Conservation (phyloP, 2,888 invertebrate genomes). For the Hybos culiciformis region DNA sequence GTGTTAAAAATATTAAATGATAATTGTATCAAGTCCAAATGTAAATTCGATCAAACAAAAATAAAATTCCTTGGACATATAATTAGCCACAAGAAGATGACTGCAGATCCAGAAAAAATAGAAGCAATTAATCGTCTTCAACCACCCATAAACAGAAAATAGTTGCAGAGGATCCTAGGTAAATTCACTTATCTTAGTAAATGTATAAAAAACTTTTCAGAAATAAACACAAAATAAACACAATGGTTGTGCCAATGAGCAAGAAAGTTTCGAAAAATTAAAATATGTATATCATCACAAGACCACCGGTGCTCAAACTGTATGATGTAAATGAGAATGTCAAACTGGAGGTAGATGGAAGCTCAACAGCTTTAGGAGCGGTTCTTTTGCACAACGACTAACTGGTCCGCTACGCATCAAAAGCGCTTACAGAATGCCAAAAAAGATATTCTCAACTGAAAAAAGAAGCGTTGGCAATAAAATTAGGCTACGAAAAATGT, state of each 20-base stretch:
- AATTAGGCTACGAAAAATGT: too few species aligned
- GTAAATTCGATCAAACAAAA: slow-evolving; percentile 6
- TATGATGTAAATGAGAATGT: slow-evolving; percentile 6
- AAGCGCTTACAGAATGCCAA: slow-evolving; percentile 2
- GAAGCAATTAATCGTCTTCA: slow-evolving; percentile 9
- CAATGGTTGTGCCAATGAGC: not conserved
- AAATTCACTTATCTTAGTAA: not conserved
- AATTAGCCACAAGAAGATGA: slow-evolving; percentile 10
- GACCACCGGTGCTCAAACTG: not conserved
- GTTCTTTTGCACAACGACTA: slow-evolving; percentile 4
- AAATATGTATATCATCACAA: not conserved
- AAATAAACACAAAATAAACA: not conserved
- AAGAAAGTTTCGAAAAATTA: not conserved
- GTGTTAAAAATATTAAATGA: slow-evolving; percentile 12
- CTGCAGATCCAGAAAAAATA: slow-evolving; percentile 11
- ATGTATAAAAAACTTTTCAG: not conserved
- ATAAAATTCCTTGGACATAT: slow-evolving; percentile 10
- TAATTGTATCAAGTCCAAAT: slow-evolving; percentile 16
- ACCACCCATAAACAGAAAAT: slow-evolving; percentile 3
- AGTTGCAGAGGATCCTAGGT: not conserved
- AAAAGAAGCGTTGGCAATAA: too few species aligned
- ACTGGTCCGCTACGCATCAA: slow-evolving; percentile 2
- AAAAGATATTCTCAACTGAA: too few species aligned
- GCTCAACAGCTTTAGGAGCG: slow-evolving; percentile 3
- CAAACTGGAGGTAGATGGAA: slow-evolving; percentile 4